Evolutionary conservation across 2,888 invertebrate genomes (phyloP), one percentile per base, ranked within the genome.

Genomic region (Chrysotoxum bicinctum): DNA sequence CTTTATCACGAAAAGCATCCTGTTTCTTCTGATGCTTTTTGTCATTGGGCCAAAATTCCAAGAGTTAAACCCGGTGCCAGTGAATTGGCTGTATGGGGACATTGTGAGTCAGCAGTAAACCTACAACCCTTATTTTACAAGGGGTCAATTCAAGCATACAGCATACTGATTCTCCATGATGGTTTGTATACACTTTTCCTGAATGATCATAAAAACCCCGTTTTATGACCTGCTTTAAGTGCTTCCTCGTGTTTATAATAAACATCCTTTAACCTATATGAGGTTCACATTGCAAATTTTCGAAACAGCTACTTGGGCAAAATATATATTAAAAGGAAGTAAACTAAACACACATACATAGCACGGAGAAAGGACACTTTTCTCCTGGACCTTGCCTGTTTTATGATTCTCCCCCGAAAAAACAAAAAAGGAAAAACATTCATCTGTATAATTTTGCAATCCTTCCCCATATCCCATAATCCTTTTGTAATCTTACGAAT

Each of bases 161-260:
- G 60, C 12, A 35, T 19, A 56, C 32, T 19, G 37, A 62, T 69
- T 32, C 32, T 32, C 23, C 58, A 72, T 45, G 26, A 26, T 26
- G 58, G 72, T 54, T 43, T 62, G 54, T 48, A n/a, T n/a, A 69
- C 37, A 76, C n/a, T 58, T 75, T 66, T 32, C 30, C 26, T 37
- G 30, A 81, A 76, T 30, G 81, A 76, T 85, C 85, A 69, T 85
- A 81, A 85, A 66, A 85, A 85, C 69, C 81, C 69, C 64, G 62
- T 85, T 85, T 85, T 85, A 85, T 81, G 81, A 73, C 85, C 76
- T 68, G 73, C 56, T 76, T 76, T 81, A 77, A 85, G 76, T 80
- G 76, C 68, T 76, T 70, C 35, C 62, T 43, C 52, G 52, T 52
- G 30, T 75, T 73, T 48, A 60, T 64, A 58, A 50, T 48, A 37